Base-by-base conservation (phyloP, 2,888 invertebrate species). In the Synanthedon andrenaeformis region DNA sequence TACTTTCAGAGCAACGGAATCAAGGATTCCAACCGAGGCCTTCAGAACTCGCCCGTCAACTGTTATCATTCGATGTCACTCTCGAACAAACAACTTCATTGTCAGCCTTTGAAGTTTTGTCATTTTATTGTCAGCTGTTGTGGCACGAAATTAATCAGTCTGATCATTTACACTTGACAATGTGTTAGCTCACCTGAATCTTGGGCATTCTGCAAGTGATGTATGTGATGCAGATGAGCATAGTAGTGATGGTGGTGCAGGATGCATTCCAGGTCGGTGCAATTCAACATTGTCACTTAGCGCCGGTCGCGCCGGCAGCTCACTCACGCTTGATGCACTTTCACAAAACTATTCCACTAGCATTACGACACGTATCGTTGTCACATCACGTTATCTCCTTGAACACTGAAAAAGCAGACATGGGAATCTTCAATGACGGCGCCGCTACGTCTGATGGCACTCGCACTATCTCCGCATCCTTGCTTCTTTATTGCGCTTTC, bases 251-350 rank as follows among this genome's bases (percentile, higher is more conserved):
- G 92, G 74, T 92, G 92, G 81, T 92, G 92, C 74, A 92, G 83
- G 76, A 92, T 92, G 87, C 93, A 93, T 87, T 92, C 92, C 86
- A 92, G 88, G 89, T 92, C 92, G 64, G 92, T 92, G 83, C 93
- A 93, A 84, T 93, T 92, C 84, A 93, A 88, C 93, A 93, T 93
- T 76, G 79, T 89, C 76, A 76, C 79, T 69, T 70, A 73, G 77
- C 60, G 65, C 76, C 70, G 75, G 74, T 76, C 72, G 69, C 69
- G 68, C 63, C 73, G 74, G 73, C 74, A 66, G 68, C 69, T 74
- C 76, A 76, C 83, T 78, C 79, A 77, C 81, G 79, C 77, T 77
- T 72, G 67, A 65, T 80, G 79, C 82, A 87, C 87, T 86, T 84
- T 86, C 86, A 87, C 87, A 85, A 83, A 81, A 82, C 81, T 82